A percentile compares a stretch with the other conserved stretches of the same genome.
These are phyloP conservation scores for Sprattus sprattus DNA, from an alignment of 2,113 vertebrate genomes.

Conservation along the genomic window DNA sequence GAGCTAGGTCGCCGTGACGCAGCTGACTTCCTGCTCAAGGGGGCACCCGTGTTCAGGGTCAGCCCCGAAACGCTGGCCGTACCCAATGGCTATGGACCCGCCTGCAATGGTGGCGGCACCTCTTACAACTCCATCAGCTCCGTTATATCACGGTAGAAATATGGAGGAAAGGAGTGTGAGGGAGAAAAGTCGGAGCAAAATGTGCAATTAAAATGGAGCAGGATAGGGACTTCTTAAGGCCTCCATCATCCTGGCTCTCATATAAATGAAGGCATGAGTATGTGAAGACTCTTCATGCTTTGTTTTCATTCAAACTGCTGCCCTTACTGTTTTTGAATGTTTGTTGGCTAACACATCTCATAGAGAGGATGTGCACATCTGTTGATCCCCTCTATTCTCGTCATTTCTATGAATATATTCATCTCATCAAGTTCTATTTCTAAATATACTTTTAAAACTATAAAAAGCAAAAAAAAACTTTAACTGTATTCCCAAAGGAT, in stretches of 20 bases:
- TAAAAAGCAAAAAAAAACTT: neutral
- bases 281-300: conserved; percentile 36
- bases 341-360: conserved; percentile 16
- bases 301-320: conserved; percentile 35
- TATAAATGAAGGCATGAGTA: conserved; percentile 26
- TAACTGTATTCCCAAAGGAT: neutral
- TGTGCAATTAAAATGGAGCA: conserved; percentile 51
- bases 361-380: neutral
- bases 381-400: neutral
- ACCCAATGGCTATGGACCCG: conserved; percentile 80
- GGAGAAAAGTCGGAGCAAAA: conserved; percentile 29
- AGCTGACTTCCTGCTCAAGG: conserved; percentile 90
- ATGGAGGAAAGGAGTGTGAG: neutral
- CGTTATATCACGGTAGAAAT: conserved; percentile 87
- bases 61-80: conserved; percentile 76
- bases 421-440: neutral
- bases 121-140: conserved; percentile 98
- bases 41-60: conserved; percentile 88
- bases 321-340: conserved; percentile 39
- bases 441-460: neutral
- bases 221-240: conserved; percentile 2
- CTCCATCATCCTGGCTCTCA: conserved; percentile 18
- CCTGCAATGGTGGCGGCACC: conserved; percentile 91
- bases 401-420: neutral
- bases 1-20: conserved; percentile 94